A percentile compares a stretch with the other conserved stretches of the same genome.
Conservation (phyloP, 2,888 invertebrate genomes). For the Lamellibrachia columna region DNA sequence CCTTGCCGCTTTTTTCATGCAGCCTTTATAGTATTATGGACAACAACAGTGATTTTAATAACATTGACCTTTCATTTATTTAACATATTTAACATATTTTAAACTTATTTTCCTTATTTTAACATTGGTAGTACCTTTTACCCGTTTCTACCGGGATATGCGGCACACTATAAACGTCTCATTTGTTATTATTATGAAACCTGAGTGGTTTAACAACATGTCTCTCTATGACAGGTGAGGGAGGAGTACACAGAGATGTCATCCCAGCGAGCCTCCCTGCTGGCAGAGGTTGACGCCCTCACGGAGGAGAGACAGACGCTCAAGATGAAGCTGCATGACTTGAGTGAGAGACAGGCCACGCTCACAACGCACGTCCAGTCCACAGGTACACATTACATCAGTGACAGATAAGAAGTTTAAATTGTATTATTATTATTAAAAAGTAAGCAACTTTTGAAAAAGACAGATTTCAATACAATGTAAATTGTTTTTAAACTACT, state of each 20-base stretch:
- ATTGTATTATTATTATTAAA: neutral
- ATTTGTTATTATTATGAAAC: neutral
- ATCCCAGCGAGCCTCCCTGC: neutral
- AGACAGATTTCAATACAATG: neutral
- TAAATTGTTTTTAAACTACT: neutral
- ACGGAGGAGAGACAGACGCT: constrained; percentile 24
- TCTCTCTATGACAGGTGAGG: neutral
- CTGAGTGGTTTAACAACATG: neutral
- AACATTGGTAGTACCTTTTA: too few species aligned
- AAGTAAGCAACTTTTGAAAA: neutral
- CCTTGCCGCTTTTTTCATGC: too few species aligned
- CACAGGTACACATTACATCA: neutral
- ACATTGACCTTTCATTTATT: too few species aligned
- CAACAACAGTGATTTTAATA: too few species aligned
- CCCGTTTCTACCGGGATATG: too few species aligned
- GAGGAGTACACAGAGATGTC: neutral
- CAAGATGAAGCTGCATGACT: constrained; percentile 18
- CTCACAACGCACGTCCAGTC: neutral
- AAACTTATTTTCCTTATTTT: too few species aligned
- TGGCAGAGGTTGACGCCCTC: constrained; percentile 13
- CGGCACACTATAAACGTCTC: too few species aligned
- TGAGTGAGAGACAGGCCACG: constrained; percentile 14
- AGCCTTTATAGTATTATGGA: too few species aligned
- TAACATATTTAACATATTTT: too few species aligned
- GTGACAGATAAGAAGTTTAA: too few species aligned